These are phyloP conservation scores for Hetaerina titia DNA, from an alignment of 2,888 invertebrate genomes.

Conservation along the genomic window DNA sequence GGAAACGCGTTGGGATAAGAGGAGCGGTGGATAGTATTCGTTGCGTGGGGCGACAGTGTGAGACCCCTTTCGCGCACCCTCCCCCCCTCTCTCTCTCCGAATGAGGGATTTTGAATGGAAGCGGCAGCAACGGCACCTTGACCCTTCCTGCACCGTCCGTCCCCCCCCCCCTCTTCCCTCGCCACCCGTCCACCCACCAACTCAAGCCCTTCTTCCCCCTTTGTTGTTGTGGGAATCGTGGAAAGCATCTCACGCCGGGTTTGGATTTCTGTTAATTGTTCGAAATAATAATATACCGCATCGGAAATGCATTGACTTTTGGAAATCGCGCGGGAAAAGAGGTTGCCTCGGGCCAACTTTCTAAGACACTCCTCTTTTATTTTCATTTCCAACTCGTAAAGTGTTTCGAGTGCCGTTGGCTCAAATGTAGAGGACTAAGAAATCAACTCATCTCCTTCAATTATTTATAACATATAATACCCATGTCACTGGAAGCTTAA, in stretches of 20 bases:
- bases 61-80: neutral
- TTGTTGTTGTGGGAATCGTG: neutral
- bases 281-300: neutral
- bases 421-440: no score
- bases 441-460: no score
- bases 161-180: neutral
- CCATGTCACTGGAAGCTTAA: no score
- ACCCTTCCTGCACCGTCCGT: neutral
- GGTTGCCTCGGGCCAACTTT: no score
- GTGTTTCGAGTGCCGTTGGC: no score
- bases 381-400: no score
- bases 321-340: no score
- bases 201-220: neutral
- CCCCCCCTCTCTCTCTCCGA: neutral
- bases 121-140: constrained; percentile 20
- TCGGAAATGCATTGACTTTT: no score
- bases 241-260: neutral
- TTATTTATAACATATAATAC: no score
- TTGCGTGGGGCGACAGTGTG: neutral
- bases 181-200: neutral
- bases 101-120: constrained; percentile 26
- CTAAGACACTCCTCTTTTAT: no score
- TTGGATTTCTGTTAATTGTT: neutral
- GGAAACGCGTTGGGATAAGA: neutral
- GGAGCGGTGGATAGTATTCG: neutral